phyloP scores from a whole-genome alignment of 1,140 invertebrate genomes.

The Andrena cerasifolii region DNA sequence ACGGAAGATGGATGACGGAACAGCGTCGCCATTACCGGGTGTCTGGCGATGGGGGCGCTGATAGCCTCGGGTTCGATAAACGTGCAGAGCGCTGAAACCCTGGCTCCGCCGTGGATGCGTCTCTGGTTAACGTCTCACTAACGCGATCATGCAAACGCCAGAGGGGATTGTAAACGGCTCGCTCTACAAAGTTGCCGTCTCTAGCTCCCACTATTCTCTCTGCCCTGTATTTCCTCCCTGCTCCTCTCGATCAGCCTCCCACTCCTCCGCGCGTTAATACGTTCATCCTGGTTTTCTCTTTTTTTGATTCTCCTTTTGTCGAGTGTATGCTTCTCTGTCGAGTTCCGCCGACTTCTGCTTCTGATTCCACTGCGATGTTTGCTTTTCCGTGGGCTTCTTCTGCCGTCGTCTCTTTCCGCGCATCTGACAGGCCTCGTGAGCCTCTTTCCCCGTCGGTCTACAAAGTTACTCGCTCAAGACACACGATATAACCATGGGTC shows the following conservation, averaged over 20 bases:
- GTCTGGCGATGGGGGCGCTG: not conserved
- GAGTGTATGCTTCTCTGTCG: not conserved
- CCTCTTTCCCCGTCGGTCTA: conserved; percentile 30
- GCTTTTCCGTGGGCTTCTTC: not conserved
- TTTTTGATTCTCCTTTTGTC: not conserved
- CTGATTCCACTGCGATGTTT: not conserved
- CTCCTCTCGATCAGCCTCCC: not conserved
- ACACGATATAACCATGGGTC: not conserved
- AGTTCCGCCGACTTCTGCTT: not conserved
- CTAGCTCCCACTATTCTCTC: not conserved
- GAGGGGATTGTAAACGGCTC: conserved; percentile 21
- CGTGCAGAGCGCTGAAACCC: not conserved
- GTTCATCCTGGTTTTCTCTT: no score
- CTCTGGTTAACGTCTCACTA: conserved; percentile 39
- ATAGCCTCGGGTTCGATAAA: conserved; percentile 16
- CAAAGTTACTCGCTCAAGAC: conserved; percentile 47
- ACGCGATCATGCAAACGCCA: conserved; percentile 40
- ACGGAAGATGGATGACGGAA: conserved; percentile 34
- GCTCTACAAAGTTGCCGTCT: conserved; percentile 44
- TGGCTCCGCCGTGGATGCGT: not conserved
- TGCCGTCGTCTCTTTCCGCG: no score
- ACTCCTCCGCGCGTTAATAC: not conserved
- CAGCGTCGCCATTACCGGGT: not conserved
- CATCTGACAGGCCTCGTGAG: not conserved
- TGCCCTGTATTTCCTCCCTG: not conserved